Evolutionary conservation across 2,888 invertebrate species (phyloP), one percentile per base, ranked within the genome.

Genomic region (Chaetoderma sp.): DNA sequence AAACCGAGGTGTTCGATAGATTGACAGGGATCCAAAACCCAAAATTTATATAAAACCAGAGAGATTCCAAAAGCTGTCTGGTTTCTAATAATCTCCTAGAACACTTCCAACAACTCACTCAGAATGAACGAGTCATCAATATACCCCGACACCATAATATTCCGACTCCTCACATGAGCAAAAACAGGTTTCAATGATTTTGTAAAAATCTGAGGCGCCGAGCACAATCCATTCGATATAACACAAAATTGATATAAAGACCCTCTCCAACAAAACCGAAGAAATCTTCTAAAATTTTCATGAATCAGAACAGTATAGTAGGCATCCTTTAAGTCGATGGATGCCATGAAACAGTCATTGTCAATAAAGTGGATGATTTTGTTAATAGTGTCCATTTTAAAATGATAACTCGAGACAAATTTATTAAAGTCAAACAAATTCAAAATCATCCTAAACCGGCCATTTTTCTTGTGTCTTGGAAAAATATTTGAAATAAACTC

Each of bases 151-250:
- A 58, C 65, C 6, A 44, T 44, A 44, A 65, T 63, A 10, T 63
- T 25, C 45, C 62, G 63, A 62, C 66, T 58, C 10, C 69, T 5
- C 4, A 67, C 42, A 2, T 4, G 21, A 16, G 72, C 60, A 47
- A 65, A 70, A 1, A 68, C 61, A 13, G 65, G 67, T 55, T 74
- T 72, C 36, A 65, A 10, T 2, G 70, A 2, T 64, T 74, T 74
- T 13, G 70, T 72, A 30, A 67, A 74, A 13, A 68, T 32, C 4
- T 72, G 28, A 8, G 72, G 74, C 1, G 67, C 65, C 16, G 54
- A 39, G 3, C 64, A 39, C 10, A 70, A 39, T 6, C 72, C 73
- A 50, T 70, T 70, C 16, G 70, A 60, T 13, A 74, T 52, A 25
- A 56, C 60, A 13, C 63, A 66, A 52, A 67, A 71, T 27, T 63